These are phyloP conservation scores for Chironomus tentans DNA, from an alignment of 2,888 invertebrate genomes.

Conservation along the genomic window DNA sequence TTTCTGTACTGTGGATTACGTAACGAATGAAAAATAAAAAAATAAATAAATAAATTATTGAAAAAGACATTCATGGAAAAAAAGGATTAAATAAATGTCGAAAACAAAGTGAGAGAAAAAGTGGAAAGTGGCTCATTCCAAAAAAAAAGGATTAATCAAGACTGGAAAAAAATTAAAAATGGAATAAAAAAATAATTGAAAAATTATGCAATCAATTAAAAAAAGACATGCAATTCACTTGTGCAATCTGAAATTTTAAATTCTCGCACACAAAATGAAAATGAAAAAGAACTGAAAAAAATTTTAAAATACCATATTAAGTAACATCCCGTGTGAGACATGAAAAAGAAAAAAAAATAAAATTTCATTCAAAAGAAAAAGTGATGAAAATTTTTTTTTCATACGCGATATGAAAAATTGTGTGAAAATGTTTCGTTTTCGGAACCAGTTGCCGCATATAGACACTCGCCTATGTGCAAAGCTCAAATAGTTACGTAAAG, in stretches of 20 bases:
- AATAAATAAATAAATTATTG: neutral
- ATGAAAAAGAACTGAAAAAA: neutral
- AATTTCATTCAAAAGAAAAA: constrained; percentile 25
- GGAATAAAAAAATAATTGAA: neutral
- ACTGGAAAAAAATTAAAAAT: neutral
- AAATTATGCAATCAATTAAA: neutral
- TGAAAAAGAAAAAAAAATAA: constrained; percentile 25
- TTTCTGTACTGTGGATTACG: neutral
- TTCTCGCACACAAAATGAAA: neutral
- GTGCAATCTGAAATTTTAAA: neutral
- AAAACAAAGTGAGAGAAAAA: neutral
- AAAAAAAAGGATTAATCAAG: too few relatives aligned
- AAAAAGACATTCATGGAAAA: neutral
- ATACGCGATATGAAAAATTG: neutral
- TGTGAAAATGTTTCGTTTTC: constrained; percentile 18
- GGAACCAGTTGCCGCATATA: neutral
- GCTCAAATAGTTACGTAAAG: neutral
- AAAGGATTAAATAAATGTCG: neutral
- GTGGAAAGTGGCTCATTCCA: too few relatives aligned
- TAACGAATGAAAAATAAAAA: neutral
- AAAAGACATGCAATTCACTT: neutral
- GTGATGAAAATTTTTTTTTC: neutral
- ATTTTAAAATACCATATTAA: constrained; percentile 20
- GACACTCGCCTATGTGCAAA: neutral
- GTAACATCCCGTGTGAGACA: constrained; percentile 26